Conservation (phyloP, 2,113 vertebrate genomes). For the Kobus ellipsiprymnus region DNA sequence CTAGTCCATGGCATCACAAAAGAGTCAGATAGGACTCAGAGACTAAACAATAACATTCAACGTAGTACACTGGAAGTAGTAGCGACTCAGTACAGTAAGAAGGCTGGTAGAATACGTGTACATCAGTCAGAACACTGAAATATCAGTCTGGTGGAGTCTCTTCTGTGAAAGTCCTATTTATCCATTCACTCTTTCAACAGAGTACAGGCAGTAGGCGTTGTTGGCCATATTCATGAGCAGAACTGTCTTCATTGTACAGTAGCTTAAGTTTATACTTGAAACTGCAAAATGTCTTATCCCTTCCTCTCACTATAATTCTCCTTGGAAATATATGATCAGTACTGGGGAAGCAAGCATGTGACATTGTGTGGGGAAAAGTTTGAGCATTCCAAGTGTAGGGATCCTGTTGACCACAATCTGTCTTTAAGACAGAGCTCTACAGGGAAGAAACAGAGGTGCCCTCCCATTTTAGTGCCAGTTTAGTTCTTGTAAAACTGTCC, state of each 20-base stretch:
- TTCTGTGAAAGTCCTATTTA: background rate
- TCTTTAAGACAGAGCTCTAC: background rate
- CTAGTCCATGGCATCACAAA: background rate
- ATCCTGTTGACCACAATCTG: background rate
- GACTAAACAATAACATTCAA: background rate
- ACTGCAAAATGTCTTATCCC: background rate
- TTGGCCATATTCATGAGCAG: background rate
- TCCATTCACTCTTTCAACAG: background rate
- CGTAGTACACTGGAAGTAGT: background rate
- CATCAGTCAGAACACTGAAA: background rate
- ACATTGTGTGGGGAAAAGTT: accelerated
- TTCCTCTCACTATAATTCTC: background rate
- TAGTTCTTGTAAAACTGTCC: background rate
- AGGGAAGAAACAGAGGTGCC: accelerated
- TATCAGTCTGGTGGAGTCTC: accelerated
- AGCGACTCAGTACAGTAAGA: background rate
- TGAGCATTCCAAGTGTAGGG: background rate
- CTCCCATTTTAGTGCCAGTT: background rate
- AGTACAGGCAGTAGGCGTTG: background rate
- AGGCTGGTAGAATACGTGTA: background rate
- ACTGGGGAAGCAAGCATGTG: background rate
- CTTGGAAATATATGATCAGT: background rate
- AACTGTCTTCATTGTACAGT: background rate
- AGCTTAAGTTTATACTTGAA: background rate
- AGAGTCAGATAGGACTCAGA: background rate